Conservation (phyloP, 1,140 invertebrate species). For the Radopholus similis region DNA sequence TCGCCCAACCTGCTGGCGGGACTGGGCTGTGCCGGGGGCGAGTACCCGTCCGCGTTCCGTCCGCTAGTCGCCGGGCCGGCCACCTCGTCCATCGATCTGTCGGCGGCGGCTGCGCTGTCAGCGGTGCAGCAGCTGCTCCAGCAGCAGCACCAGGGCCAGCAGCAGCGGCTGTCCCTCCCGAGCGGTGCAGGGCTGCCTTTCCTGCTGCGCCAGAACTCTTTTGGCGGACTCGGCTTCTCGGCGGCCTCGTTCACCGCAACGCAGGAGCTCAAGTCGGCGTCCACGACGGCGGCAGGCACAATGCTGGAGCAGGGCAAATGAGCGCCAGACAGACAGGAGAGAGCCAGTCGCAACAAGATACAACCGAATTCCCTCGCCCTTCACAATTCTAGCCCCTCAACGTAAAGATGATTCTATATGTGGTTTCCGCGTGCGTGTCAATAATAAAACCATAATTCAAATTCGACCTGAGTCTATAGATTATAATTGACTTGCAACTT, state of each 20-base stretch:
- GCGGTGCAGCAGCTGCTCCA: slow-evolving; percentile 17
- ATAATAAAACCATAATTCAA: too few relatives aligned
- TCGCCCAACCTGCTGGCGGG: slow-evolving; percentile 29
- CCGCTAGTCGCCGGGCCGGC: slow-evolving; percentile 6
- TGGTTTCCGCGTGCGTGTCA: too few relatives aligned
- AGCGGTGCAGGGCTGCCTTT: slow-evolving; percentile 3
- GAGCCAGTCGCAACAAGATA: too few relatives aligned
- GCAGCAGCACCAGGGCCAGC: slow-evolving; percentile 7
- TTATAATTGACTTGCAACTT: too few relatives aligned
- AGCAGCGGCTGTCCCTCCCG: background rate
- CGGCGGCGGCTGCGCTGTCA: slow-evolving; percentile 23
- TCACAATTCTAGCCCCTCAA: too few relatives aligned
- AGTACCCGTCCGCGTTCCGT: slow-evolving; percentile 20
- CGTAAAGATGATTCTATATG: too few relatives aligned
- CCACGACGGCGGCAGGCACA: background rate
- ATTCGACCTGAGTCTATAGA: too few relatives aligned
- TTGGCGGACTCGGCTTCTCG: slow-evolving; percentile 36
- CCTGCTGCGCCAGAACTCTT: slow-evolving; percentile 32
- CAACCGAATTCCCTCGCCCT: too few relatives aligned
- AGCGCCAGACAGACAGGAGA: too few relatives aligned
- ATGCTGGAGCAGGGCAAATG: background rate
- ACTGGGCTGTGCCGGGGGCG: background rate
- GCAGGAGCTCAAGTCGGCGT: background rate
- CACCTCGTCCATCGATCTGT: slow-evolving; percentile 1
- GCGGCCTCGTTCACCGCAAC: too few relatives aligned